phyloP scores from a whole-genome alignment of 2,113 vertebrate species.

The Cephalopterus ornatus region DNA sequence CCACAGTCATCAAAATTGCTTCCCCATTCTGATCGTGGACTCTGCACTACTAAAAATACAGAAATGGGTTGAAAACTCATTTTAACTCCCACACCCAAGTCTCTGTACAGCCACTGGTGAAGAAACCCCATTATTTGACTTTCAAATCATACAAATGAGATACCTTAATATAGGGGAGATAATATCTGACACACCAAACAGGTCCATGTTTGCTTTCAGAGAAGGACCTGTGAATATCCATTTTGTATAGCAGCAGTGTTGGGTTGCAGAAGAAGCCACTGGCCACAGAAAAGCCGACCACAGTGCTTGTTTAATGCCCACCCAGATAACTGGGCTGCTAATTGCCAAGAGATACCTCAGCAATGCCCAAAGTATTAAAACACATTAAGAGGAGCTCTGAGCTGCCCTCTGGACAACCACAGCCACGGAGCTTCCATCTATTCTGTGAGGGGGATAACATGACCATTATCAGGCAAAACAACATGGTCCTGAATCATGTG shows the following conservation, averaged over 20 bases:
- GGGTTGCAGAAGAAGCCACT: not conserved
- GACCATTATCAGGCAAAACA: not conserved
- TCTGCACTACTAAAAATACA: not conserved
- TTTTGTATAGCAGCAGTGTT: not conserved
- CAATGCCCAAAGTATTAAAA: not conserved
- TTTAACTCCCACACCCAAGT: not conserved
- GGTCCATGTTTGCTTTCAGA: not conserved
- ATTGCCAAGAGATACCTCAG: not conserved
- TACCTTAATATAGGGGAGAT: not conserved
- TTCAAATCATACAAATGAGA: constrained; percentile 4
- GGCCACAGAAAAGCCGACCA: not conserved
- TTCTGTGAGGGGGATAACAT: not conserved
- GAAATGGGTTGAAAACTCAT: not conserved
- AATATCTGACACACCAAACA: not conserved
- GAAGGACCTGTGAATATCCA: not conserved
- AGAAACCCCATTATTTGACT: not conserved
- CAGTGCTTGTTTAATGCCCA: not conserved
- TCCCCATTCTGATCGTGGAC: not conserved
- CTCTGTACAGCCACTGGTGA: not conserved
- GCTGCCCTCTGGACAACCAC: not conserved
- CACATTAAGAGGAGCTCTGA: not conserved
- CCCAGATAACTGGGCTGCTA: not conserved
- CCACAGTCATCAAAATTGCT: not conserved
- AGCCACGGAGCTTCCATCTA: not conserved
- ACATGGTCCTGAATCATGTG: accelerated